Percentiles rank a stretch among this genome's conserved stretches.
Evolutionary conservation across 2,113 vertebrate species (phyloP).

Genomic region (Lipotes vexillifer): DNA sequence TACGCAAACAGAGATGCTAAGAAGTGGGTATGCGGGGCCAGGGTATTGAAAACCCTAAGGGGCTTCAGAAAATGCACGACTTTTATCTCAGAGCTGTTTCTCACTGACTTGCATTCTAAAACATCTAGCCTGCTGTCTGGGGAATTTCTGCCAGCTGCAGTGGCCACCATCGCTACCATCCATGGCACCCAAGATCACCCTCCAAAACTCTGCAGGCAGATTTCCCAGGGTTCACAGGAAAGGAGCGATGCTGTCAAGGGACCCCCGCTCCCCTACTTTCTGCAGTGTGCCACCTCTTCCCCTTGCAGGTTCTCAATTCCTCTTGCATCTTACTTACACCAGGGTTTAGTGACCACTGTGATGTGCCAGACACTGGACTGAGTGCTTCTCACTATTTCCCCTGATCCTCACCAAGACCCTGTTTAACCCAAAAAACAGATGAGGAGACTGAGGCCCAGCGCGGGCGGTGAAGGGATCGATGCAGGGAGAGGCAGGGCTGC

Average conservation of each 20-base stretch:
- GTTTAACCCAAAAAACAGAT: neutral
- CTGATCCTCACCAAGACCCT: neutral
- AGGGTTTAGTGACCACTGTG: neutral
- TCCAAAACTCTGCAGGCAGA: neutral
- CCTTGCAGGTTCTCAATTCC: accelerated
- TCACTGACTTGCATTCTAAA: too few species aligned
- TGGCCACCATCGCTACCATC: neutral
- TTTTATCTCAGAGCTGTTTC: neutral
- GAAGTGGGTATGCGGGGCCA: accelerated
- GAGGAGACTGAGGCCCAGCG: neutral
- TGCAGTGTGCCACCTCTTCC: accelerated
- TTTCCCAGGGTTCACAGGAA: neutral
- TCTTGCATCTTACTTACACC: neutral
- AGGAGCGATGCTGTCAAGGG: neutral
- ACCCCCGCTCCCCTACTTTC: accelerated
- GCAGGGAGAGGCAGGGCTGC: neutral
- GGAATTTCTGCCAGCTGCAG: neutral
- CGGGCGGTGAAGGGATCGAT: accelerated
- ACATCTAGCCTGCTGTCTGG: neutral
- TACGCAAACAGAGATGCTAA: neutral
- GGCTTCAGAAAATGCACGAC: neutral
- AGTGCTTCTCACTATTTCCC: neutral
- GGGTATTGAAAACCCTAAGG: neutral
- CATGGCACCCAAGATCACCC: neutral
- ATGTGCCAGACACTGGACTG: neutral